Conservation (phyloP, 2,888 invertebrate genomes). For the Nemoura dubitans region DNA sequence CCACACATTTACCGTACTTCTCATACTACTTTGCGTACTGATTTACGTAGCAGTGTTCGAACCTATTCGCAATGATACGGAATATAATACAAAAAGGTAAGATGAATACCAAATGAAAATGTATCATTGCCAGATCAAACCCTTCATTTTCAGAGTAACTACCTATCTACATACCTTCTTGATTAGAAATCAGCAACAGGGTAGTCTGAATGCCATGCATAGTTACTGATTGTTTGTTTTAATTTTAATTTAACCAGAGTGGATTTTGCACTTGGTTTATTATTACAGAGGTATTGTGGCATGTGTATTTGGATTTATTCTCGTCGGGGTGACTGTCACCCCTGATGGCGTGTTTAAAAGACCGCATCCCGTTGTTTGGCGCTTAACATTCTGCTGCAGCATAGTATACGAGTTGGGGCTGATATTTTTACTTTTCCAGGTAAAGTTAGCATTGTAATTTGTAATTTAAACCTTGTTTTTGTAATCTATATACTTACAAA, state of each 20-base stretch:
- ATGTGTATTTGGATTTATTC: conserved; percentile 61
- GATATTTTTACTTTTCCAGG: conserved; percentile 63
- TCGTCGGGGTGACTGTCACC: conserved; percentile 65
- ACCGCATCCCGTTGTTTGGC: conserved; percentile 67
- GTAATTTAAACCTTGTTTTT: no score
- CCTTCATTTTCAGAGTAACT: no score
- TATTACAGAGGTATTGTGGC: conserved; percentile 62
- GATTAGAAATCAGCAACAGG: not conserved
- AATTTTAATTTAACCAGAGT: conserved; percentile 26
- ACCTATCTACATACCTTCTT: no score
- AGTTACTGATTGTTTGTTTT: no score
- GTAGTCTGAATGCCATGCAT: no score
- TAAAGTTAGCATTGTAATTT: conserved; percentile 44
- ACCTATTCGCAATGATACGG: conserved; percentile 57
- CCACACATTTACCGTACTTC: conserved; percentile 63
- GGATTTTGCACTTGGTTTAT: conserved; percentile 37
- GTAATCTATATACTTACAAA: no score
- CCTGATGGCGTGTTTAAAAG: conserved; percentile 66
- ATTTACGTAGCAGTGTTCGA: conserved; percentile 64
- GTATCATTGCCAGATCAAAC: no score
- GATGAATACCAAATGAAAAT: conserved; percentile 25
- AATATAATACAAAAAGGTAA: conserved; percentile 64
- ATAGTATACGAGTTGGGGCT: conserved; percentile 65
- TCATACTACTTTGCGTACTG: conserved; percentile 60
- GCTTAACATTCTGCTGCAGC: conserved; percentile 63